These are phyloP conservation scores for Conus betulinus DNA, from an alignment of 1,140 invertebrate genomes.

Conservation along the genomic window DNA sequence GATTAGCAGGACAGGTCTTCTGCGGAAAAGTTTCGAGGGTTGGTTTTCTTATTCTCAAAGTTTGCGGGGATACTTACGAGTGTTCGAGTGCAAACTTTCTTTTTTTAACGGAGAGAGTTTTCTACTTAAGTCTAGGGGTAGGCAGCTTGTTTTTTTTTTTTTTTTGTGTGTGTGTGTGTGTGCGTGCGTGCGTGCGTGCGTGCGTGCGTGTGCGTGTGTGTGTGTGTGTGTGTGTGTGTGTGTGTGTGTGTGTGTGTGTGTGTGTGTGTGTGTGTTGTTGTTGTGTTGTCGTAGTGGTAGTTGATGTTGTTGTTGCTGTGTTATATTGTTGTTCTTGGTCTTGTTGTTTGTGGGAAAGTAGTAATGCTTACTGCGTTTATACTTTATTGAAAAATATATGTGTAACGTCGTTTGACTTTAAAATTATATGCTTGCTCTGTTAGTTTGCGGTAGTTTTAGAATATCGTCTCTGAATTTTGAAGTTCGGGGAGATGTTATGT, in stretches of 20 bases:
- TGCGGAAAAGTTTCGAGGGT: background rate
- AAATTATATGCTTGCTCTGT: background rate
- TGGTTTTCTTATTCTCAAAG: too few relatives aligned
- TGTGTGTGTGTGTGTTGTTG: too few relatives aligned
- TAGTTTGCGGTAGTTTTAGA: background rate
- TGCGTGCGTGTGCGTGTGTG: background rate
- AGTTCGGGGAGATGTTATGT: background rate
- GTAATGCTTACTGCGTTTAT: background rate
- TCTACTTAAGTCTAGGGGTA: background rate
- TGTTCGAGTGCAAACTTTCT: background rate
- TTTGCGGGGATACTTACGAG: background rate
- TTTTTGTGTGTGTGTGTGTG: too few relatives aligned
- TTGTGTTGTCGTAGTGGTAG: too few relatives aligned
- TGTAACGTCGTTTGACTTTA: background rate
- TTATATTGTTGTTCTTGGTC: background rate
- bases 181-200: background rate
- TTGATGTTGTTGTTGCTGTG: background rate
- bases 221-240: constrained; percentile 3
- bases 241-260: constrained; percentile 3
- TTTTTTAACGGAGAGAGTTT: background rate
- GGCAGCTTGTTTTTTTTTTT: too few relatives aligned
- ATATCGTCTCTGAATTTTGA: background rate
- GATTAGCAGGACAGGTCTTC: too few relatives aligned
- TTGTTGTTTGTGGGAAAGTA: background rate
- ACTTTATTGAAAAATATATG: background rate